Conservation (phyloP, 2,888 invertebrate genomes). For the Oscheius sp. region DNA sequence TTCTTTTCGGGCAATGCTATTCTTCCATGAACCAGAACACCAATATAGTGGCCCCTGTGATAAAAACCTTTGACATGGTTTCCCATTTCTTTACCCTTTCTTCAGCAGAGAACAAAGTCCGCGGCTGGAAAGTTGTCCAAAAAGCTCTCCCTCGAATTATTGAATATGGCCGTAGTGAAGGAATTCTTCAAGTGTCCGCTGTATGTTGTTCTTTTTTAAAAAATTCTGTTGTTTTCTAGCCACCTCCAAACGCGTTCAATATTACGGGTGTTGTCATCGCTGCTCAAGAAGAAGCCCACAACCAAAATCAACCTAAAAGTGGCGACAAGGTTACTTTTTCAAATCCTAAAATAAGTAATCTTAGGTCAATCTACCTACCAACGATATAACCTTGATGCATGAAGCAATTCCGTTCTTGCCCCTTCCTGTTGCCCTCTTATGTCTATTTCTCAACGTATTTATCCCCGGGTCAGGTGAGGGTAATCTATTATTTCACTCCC, state of each 20-base stretch:
- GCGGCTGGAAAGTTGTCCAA: slow-evolving; percentile 70
- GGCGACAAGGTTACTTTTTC: slow-evolving; percentile 63
- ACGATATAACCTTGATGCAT: slow-evolving; percentile 83
- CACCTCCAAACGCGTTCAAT: slow-evolving; percentile 57
- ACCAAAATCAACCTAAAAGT: slow-evolving; percentile 64
- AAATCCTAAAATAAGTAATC: background rate
- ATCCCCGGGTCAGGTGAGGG: slow-evolving; percentile 84
- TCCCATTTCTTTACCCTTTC: slow-evolving; percentile 4
- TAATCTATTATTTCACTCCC: background rate
- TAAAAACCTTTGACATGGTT: background rate
- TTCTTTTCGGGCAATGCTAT: background rate
- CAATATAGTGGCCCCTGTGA: background rate
- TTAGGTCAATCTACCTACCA: slow-evolving; percentile 70
- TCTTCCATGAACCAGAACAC: background rate
- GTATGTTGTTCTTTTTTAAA: slow-evolving; percentile 3
- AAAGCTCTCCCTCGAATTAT: slow-evolving; percentile 68
- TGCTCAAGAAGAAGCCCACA: slow-evolving; percentile 70
- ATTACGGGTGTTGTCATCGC: slow-evolving; percentile 70
- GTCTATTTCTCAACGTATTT: slow-evolving; percentile 83
- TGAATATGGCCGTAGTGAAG: slow-evolving; percentile 72
- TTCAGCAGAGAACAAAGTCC: slow-evolving; percentile 50
- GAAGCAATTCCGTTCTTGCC: slow-evolving; percentile 93
- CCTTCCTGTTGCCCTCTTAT: slow-evolving; percentile 86
- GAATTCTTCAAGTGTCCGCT: slow-evolving; percentile 62
- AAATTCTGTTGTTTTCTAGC: slow-evolving; percentile 29